Conservation (phyloP, 2,113 vertebrate species). For the Cebus imitator region DNA sequence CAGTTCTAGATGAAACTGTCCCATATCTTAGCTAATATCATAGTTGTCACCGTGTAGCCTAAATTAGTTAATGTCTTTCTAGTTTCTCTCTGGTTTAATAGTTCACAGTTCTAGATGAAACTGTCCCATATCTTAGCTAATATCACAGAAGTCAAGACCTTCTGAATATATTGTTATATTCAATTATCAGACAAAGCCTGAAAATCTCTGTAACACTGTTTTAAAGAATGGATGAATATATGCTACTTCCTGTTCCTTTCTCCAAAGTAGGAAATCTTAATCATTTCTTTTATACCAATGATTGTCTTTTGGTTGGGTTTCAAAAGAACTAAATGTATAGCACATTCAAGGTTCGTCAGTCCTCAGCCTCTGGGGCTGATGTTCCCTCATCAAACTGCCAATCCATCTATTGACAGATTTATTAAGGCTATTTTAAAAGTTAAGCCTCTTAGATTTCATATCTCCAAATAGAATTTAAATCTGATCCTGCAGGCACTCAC, state of each 20-base stretch:
- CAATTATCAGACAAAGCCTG: not conserved
- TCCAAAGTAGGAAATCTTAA: not conserved
- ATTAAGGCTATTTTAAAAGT: slow-evolving; percentile 74
- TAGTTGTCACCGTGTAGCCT: not conserved
- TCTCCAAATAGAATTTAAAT: slow-evolving; percentile 75
- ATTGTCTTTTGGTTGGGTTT: slow-evolving; percentile 36
- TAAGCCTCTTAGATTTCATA: slow-evolving; percentile 62
- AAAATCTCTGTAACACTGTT: not conserved
- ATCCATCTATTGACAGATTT: slow-evolving; percentile 69
- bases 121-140: not conserved
- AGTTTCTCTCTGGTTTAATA: not conserved
- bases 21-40: too few relatives aligned
- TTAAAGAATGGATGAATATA: not conserved
- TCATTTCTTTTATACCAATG: not conserved
- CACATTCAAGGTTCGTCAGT: slow-evolving; percentile 11
- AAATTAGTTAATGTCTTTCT: not conserved
- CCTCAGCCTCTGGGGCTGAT: slow-evolving; percentile 47
- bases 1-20: not conserved
- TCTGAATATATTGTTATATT: not conserved
- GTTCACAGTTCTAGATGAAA: not conserved
- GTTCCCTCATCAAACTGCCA: slow-evolving; percentile 49
- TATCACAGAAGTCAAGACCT: not conserved
- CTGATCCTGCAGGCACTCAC: slow-evolving; percentile 70
- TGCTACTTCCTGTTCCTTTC: not conserved
- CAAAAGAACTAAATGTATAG: slow-evolving; percentile 13